phyloP scores from a whole-genome alignment of 2,113 vertebrate species.

The Plecotus auritus region DNA sequence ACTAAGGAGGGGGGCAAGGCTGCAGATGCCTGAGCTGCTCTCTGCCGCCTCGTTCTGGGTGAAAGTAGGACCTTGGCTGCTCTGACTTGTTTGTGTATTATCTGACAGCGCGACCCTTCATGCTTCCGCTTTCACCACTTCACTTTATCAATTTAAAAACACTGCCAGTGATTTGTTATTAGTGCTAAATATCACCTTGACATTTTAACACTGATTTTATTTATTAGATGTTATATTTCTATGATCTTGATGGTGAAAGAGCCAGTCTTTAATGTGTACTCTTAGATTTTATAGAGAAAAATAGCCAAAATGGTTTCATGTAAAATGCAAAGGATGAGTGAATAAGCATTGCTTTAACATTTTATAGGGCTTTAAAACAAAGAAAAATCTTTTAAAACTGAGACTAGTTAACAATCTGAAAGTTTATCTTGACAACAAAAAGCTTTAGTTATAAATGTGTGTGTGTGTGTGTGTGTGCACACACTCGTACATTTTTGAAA shows the following conservation, averaged over 20 bases:
- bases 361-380: neutral
- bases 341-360: neutral
- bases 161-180: neutral
- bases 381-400: neutral
- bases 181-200: neutral
- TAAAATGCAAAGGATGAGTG: neutral
- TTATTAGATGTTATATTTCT: neutral
- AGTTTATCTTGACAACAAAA: neutral
- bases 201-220: neutral
- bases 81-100: neutral
- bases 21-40: neutral
- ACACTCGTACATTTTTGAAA: neutral
- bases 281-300: neutral
- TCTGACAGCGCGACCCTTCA: neutral
- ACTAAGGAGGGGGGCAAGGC: neutral
- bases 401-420: neutral
- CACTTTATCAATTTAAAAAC: neutral
- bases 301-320: neutral
- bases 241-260: neutral
- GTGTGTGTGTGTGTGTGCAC: neutral
- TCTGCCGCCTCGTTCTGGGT: neutral
- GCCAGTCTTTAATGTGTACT: neutral
- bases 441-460: neutral
- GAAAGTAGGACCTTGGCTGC: neutral
- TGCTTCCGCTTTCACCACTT: neutral